Percentiles rank a stretch among this genome's conserved stretches.
Conservation (phyloP, 2,888 invertebrate genomes). For the Oxycera nigricornis region DNA sequence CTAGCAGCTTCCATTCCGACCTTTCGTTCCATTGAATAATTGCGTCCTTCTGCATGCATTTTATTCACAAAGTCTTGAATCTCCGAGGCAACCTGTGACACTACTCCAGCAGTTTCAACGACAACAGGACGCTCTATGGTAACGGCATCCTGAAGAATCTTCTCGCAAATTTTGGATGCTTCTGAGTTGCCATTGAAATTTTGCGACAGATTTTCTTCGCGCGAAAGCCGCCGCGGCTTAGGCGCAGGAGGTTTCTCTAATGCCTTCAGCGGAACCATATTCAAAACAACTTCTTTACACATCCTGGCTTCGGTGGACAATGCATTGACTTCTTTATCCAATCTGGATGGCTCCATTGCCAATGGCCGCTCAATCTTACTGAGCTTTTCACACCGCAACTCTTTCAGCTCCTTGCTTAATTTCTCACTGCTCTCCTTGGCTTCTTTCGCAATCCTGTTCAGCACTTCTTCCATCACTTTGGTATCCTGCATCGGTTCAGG, state of each 20-base stretch:
- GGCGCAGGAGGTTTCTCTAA: constrained; percentile 44
- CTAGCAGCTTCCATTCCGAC: background rate
- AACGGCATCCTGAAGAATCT: constrained; percentile 58
- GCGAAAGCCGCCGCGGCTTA: constrained; percentile 53
- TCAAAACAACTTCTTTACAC: constrained; percentile 64
- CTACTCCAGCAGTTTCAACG: constrained; percentile 44
- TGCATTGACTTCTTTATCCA: constrained; percentile 60
- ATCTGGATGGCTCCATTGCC: constrained; percentile 13
- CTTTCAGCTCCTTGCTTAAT: constrained; percentile 71
- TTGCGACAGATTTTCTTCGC: constrained; percentile 57
- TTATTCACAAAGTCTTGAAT: constrained; percentile 49
- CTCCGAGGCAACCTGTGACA: background rate
- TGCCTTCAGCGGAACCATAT: constrained; percentile 48
- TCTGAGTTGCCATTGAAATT: constrained; percentile 60
- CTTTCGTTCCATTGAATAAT: background rate
- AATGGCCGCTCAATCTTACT: background rate
- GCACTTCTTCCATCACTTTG: constrained; percentile 71
- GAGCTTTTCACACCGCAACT: constrained; percentile 60
- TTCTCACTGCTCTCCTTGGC: constrained; percentile 77
- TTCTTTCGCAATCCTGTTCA: constrained; percentile 77
- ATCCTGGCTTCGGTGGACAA: constrained; percentile 63
- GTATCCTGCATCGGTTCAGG: constrained; percentile 64
- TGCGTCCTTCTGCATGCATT: constrained; percentile 51
- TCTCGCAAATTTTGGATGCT: constrained; percentile 60
- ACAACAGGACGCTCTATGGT: constrained; percentile 57